Conservation (phyloP, 2,113 vertebrate species). For the Phylloscopus trochilus region DNA sequence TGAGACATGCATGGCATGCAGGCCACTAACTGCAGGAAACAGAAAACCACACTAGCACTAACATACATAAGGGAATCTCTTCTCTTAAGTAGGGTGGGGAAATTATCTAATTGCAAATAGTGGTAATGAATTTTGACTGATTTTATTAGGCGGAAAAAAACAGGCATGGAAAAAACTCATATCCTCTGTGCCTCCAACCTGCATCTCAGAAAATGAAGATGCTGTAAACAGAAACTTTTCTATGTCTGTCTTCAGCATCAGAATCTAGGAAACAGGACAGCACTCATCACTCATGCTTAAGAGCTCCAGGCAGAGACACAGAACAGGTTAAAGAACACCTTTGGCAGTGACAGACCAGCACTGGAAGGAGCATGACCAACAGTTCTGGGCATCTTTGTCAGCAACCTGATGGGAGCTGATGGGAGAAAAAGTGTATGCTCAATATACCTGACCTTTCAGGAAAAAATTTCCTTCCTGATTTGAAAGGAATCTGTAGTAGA, state of each 20-base stretch:
- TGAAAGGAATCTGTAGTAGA: neutral
- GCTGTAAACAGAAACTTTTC: neutral
- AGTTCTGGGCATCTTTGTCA: fast-evolving
- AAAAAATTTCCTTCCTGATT: neutral
- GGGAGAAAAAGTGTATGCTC: neutral
- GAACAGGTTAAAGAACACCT: neutral
- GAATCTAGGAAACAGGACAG: neutral
- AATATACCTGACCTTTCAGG: neutral
- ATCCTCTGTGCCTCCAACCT: neutral
- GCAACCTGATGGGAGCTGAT: neutral
- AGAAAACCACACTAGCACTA: neutral
- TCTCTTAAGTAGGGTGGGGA: neutral
- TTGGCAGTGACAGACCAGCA: neutral
- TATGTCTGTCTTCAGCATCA: neutral
- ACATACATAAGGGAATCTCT: neutral
- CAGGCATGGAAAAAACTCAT: neutral
- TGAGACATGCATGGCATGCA: neutral
- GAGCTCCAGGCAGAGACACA: neutral
- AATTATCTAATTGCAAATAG: neutral
- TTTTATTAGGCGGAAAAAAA: neutral
- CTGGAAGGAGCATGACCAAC: neutral
- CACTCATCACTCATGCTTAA: neutral
- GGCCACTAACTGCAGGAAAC: neutral
- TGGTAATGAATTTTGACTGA: neutral
- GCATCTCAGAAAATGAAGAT: neutral